Base-by-base conservation (phyloP, 2,888 invertebrate species). In the Pandemis cinnamomeana region DNA sequence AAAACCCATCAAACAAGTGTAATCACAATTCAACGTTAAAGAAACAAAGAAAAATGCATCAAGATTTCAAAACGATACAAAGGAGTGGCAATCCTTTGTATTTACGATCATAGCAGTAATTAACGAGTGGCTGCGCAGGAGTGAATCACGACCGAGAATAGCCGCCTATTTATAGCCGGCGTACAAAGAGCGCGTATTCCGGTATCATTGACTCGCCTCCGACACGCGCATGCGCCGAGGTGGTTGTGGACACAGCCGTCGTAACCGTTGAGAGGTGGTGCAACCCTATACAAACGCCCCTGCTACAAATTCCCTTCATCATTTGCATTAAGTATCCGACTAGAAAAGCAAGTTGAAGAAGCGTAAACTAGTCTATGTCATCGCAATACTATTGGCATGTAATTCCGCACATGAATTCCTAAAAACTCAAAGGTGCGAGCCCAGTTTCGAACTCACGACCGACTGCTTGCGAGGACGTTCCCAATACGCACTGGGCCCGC, bases 101-200 rank as follows among this genome's bases (percentile, higher is more conserved):
- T 53, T 27, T 8, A 67, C 44, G 61, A 67, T 48, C 61, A 41
- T 53, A 53, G 11, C 36, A 58, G 72, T 51, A 69, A 72, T 72
- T 72, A 74, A 70, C 75, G 64, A 20, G 69, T 11, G 61, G 81
- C 86, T 85, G 88, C 88, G 89, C 87, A 88, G 84, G 87, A 87
- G 87, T 91, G 91, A 91, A 80, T 91, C 91, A 91, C 85, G 75
- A 63, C 82, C 90, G 91, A 84, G 87, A 89, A 88, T 91, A 91
- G 82, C 58, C 71, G 70, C 78, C 84, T 89, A 91, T 90, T 89
- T 88, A 90, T 91, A 91, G 88, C 81, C 82, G 83, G 86, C 87
- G 87, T 89, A 91, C 90, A 91, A 89, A 90, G 88, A 60, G 55
- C 62, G 67, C 63, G 66, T 68, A 85, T 85, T 83, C 84, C 85